Evolutionary conservation across 2,113 vertebrate genomes (phyloP), one percentile per base, ranked within the genome.

Genomic region (Macrotis lagotis): DNA sequence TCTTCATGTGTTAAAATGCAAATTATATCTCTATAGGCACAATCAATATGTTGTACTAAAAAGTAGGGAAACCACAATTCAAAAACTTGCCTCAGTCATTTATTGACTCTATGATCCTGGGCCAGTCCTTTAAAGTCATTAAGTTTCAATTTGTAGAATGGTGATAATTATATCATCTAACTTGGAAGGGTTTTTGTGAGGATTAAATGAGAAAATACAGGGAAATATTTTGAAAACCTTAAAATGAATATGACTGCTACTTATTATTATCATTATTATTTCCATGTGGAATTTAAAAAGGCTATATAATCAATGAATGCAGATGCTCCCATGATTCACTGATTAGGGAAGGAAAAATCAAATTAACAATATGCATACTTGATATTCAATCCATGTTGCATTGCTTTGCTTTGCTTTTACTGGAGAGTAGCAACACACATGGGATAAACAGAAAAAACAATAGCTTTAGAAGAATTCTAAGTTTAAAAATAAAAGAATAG

Each of bases 201-300:
- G 25, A 91, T 91, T 55, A 89, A 44, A 93, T 93, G 52, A 53
- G 50, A 14, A 59, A 91, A 93, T 31, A 51, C 1, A 94, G 44
- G 51, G 37, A 48, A 22, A 1, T 22, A 51, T 8, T 90, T 50
- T n/a, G 44, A 48, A 90, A 90, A 48, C 47, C 6, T 44, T 83
- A 83, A 83, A 83, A 44, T 83, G 16, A 83, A 44, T 83, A 83
- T 83, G 66, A 83, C 8, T 83, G n/a, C 16, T 83, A 24, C 5
- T 83, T 74, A 66, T n/a, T 74, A 74, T 44, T 83, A 83, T 52
- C 6, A 52, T 24, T 83, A 44, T 83, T 44, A 44, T n/a, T 83
- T n/a, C n/a, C n/a, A 8, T 49, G 25, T 28, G 48, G 49, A 89
- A 11, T 49, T 90, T 11, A 49, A 90, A 90, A 28, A 25, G 3